Evolutionary conservation across 2,113 vertebrate species (phyloP), one percentile per base, ranked within the genome.

Genomic region (Eolophus roseicapilla): DNA sequence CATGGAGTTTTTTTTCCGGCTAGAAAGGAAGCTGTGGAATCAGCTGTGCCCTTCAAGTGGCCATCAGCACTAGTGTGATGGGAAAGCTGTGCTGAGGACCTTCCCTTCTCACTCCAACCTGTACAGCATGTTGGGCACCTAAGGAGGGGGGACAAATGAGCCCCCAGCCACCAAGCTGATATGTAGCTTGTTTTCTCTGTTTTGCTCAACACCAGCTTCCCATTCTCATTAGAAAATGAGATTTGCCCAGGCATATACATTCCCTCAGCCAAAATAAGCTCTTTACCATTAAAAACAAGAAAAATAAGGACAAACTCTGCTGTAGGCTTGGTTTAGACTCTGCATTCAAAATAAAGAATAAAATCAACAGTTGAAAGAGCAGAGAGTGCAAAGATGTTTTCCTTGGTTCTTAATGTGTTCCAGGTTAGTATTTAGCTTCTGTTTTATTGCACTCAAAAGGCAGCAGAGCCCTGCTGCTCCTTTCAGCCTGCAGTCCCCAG

Each of bases 91-190:
- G 31, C 2, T 3, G 1, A 29, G 47, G 28, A 63, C 6, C 8
- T 63, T 52, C 24, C 23, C 27, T 65, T 52, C 67, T 20, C 11
- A 1, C 6, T 28, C 17, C 3, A 9, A 52, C 37, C 6, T 3
- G 0, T 44, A 35, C 3, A 2, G 23, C 27, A 31, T 1, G 0
- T 19, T 0, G 1, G 29, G 21, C 47, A 63, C 33, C 29, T 10
- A 33, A 62, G 35, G 16, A 76, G 13, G 21, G 23, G 14, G 19
- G 15, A 35, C 39, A 78, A 23, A 19, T 13, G 8, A 55, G 9
- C 23, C 31, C 50, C 29, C 57, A 83, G 50, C 4, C 65, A 39
- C 33, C 1, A 2, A 13, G 4, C 7, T 13, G 11, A 20, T 31
- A 21, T 1, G 2, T 1, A 10, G 23, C 13, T 88, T 46, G 17